These are phyloP conservation scores for Peromyscus nudipes DNA, from an alignment of 2,797 vertebrate genomes.

Conservation along the genomic window DNA sequence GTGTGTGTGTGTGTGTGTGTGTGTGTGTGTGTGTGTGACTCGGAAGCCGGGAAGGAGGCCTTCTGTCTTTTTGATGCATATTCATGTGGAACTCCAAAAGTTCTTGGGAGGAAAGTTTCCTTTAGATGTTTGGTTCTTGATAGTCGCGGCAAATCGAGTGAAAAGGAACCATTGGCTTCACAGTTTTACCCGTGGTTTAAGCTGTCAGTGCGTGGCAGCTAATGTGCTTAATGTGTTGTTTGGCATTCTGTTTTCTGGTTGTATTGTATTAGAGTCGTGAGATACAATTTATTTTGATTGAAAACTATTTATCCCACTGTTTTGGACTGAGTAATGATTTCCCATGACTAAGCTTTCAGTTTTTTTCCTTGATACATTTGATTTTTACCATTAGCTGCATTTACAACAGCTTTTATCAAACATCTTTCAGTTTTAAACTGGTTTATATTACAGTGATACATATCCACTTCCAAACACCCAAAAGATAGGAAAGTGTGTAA, in stretches of 20 bases:
- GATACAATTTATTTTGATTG: conserved; percentile 67
- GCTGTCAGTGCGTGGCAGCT: neutral
- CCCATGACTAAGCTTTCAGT: neutral
- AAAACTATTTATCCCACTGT: conserved; percentile 57
- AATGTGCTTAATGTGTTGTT: conserved; percentile 34
- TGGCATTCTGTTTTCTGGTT: conserved; percentile 69
- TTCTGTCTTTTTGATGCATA: conserved; percentile 76
- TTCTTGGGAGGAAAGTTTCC: conserved; percentile 69
- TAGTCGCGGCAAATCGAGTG: conserved; percentile 68
- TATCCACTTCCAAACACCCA: conserved; percentile 11
- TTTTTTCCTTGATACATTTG: conserved; percentile 59
- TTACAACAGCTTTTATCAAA: conserved; percentile 10
- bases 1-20: neutral
- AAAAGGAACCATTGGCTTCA: conserved; percentile 66
- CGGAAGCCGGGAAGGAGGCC: conserved; percentile 55
- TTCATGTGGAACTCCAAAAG: conserved; percentile 56
- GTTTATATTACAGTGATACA: conserved; percentile 18
- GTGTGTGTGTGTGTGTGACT: neutral
- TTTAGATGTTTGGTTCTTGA: conserved; percentile 68
- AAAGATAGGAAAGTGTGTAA: neutral
- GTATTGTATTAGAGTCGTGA: conserved; percentile 68
- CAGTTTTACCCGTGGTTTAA: conserved; percentile 63
- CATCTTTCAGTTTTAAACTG: conserved; percentile 51
- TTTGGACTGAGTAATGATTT: conserved; percentile 53
- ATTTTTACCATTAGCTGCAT: conserved; percentile 37